Evolutionary conservation across 1,140 invertebrate genomes (phyloP).

Genomic region (Cheumatopsyche charites): DNA sequence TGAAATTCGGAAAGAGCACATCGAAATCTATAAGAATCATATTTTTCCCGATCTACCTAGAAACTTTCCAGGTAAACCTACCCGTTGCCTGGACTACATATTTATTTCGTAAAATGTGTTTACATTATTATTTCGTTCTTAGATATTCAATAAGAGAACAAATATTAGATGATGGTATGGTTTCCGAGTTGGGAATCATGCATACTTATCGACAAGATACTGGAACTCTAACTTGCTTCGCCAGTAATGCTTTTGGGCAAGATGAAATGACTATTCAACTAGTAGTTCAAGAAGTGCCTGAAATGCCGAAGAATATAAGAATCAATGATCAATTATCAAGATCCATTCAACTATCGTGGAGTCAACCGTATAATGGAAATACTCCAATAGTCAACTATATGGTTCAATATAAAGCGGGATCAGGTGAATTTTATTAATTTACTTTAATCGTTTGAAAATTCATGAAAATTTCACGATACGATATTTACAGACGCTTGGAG

Average conservation of each 20-base stretch:
- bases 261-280: conserved; percentile 91
- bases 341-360: conserved; percentile 83
- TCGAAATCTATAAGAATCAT: too few species aligned
- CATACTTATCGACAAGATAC: conserved; percentile 87
- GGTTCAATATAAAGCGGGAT: conserved; percentile 82
- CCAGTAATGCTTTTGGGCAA: conserved; percentile 86
- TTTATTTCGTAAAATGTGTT: too few species aligned
- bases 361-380: conserved; percentile 84
- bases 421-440: conserved; percentile 63
- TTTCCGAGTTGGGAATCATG: conserved; percentile 82
- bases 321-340: conserved; percentile 82
- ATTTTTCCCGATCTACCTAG: too few species aligned
- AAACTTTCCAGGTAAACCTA: too few species aligned
- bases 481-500: conserved; percentile 71
- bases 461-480: conserved; percentile 6
- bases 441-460: neutral
- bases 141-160: conserved; percentile 76
- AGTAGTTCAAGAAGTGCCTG: conserved; percentile 87
- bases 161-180: conserved; percentile 78
- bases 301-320: conserved; percentile 82
- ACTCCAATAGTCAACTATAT: conserved; percentile 87
- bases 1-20: too few species aligned
- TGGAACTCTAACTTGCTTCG: conserved; percentile 85
- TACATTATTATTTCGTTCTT: conserved; percentile 42
- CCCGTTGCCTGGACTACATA: too few species aligned